A percentile compares a stretch with the other conserved stretches of the same genome.
These are phyloP conservation scores for Gymnarchus niloticus DNA, from an alignment of 2,113 vertebrate genomes.

Conservation along the genomic window DNA sequence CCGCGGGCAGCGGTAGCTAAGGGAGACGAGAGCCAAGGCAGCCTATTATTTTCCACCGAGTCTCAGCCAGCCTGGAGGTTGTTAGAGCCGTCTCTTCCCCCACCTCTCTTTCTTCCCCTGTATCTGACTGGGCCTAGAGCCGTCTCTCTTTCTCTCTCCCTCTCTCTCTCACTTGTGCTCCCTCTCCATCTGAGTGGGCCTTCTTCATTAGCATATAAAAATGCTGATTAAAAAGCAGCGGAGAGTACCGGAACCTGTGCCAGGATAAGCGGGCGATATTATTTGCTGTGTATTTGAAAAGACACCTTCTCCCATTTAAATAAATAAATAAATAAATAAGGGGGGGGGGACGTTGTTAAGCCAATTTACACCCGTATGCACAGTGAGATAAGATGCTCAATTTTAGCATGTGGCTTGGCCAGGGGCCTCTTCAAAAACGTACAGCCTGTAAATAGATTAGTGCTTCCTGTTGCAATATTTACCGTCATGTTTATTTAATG, in stretches of 20 bases:
- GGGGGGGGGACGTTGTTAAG: neutral
- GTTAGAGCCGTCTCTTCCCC: neutral
- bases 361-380: slow-evolving; percentile 18
- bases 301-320: slow-evolving; percentile 3
- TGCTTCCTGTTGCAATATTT: slow-evolving; percentile 13
- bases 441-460: slow-evolving; percentile 12
- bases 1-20: neutral
- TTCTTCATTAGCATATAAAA: slow-evolving; percentile 22
- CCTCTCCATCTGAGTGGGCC: slow-evolving; percentile 9
- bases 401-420: slow-evolving; percentile 7
- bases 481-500: slow-evolving; percentile 20
- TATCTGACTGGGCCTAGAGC: neutral
- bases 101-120: neutral
- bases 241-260: slow-evolving; percentile 13
- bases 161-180: neutral
- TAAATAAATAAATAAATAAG: neutral
- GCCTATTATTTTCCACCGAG: slow-evolving; percentile 19
- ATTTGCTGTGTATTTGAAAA: slow-evolving; percentile 17
- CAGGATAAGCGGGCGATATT: slow-evolving; percentile 18
- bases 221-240: slow-evolving; percentile 24
- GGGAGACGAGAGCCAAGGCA: slow-evolving; percentile 10
- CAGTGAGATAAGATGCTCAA: slow-evolving; percentile 12
- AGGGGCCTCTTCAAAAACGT: neutral
- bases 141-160: neutral
- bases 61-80: slow-evolving; percentile 14